Conservation (phyloP, 2,888 invertebrate genomes). For the Shargacucullia verbasci region DNA sequence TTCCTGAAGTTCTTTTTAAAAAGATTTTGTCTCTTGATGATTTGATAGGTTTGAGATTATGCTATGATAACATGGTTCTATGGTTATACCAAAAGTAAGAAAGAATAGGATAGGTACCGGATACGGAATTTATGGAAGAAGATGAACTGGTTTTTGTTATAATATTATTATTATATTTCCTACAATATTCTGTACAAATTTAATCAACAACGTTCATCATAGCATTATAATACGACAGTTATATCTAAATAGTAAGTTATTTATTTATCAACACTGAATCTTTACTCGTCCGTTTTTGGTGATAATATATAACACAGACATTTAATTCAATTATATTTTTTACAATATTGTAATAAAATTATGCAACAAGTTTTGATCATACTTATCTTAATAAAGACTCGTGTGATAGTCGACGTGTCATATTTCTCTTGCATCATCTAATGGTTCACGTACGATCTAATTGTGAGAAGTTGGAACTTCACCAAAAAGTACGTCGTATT, state of each 20-base stretch:
- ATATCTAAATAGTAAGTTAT: too few relatives aligned
- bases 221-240: too few relatives aligned
- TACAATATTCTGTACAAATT: too few relatives aligned
- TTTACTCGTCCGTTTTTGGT: too few relatives aligned
- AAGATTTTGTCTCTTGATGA: not conserved
- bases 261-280: too few relatives aligned
- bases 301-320: not conserved
- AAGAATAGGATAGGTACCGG: too few relatives aligned
- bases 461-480: constrained; percentile 36
- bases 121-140: too few relatives aligned
- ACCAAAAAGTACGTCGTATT: constrained; percentile 34
- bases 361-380: not conserved
- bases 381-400: constrained; percentile 11
- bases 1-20: not conserved
- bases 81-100: too few relatives aligned
- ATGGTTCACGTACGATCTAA: constrained; percentile 28
- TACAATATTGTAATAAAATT: too few relatives aligned
- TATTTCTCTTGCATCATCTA: constrained; percentile 21
- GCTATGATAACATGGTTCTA: not conserved
- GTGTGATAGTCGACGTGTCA: constrained; percentile 10
- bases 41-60: not conserved
- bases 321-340: not conserved
- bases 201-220: too few relatives aligned
- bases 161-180: too few relatives aligned
- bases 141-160: too few relatives aligned